These are phyloP conservation scores for Andrena hattorfiana DNA, from an alignment of 2,888 invertebrate genomes.

Conservation along the genomic window DNA sequence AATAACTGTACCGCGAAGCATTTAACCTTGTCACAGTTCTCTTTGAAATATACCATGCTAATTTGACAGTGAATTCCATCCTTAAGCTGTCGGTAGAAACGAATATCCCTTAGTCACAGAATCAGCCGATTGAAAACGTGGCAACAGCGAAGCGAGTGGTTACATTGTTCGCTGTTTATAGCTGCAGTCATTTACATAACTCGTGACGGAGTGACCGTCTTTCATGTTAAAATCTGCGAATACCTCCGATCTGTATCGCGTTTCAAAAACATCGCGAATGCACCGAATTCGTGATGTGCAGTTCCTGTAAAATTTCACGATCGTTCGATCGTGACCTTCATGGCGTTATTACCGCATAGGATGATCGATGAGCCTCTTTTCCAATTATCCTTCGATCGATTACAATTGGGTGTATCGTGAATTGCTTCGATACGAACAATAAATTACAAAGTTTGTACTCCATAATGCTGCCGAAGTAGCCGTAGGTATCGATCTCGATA, in stretches of 20 bases:
- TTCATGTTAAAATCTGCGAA: neutral
- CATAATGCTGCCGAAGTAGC: neutral
- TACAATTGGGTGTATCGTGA: neutral
- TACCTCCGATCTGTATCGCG: neutral
- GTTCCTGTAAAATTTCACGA: conserved; percentile 1
- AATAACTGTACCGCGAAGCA: neutral
- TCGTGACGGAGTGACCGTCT: neutral
- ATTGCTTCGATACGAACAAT: neutral
- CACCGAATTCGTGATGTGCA: neutral
- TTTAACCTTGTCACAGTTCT: neutral
- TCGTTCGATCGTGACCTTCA: conserved; percentile 9
- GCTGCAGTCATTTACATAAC: conserved; percentile 32
- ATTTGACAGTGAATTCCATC: neutral
- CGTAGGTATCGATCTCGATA: conserved; percentile 49
- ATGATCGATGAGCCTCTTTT: neutral
- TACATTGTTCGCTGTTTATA: neutral
- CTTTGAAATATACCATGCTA: neutral
- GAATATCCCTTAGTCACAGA: conserved; percentile 1
- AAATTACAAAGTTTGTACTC: neutral
- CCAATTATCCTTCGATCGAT: neutral
- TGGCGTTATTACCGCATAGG: neutral
- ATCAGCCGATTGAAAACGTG: conserved; percentile 14
- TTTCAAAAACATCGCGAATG: neutral
- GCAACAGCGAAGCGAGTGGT: neutral
- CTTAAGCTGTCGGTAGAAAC: neutral